Conservation (phyloP, 2,888 invertebrate species). For the Papilio gigon region DNA sequence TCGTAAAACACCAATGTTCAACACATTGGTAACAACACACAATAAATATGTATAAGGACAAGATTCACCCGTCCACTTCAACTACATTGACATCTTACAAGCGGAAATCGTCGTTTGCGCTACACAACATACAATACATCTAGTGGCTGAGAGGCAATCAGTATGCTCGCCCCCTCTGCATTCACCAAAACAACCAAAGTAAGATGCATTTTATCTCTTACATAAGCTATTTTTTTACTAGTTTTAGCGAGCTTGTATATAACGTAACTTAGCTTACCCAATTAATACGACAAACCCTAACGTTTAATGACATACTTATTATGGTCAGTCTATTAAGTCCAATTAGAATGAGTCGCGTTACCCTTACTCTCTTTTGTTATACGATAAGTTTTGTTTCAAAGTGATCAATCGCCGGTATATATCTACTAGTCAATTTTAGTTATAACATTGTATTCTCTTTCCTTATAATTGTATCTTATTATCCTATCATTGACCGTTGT, state of each 20-base stretch:
- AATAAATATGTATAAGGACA: neutral
- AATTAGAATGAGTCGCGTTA: neutral
- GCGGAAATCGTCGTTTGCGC: conserved; percentile 14
- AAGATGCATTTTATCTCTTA: neutral
- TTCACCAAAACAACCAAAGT: conserved; percentile 4
- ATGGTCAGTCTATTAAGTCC: neutral
- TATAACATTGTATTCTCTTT: neutral
- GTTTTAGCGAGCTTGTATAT: neutral
- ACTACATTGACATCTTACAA: conserved; percentile 8
- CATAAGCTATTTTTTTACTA: neutral
- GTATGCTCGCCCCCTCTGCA: conserved; percentile 10
- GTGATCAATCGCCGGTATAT: neutral
- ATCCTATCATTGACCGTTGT: neutral
- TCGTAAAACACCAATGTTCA: neutral
- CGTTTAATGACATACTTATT: neutral
- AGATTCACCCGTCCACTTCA: neutral
- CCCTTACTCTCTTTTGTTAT: too few species aligned
- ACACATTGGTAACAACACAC: neutral
- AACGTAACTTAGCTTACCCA: neutral
- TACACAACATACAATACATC: conserved; percentile 14
- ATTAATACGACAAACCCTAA: neutral
- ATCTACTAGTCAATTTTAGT: neutral
- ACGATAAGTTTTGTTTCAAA: neutral
- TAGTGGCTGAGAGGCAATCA: conserved; percentile 28
- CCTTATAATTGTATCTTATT: neutral